Evolutionary conservation across 2,888 invertebrate genomes (phyloP).

Genomic region (Emmelina monodactyla): DNA sequence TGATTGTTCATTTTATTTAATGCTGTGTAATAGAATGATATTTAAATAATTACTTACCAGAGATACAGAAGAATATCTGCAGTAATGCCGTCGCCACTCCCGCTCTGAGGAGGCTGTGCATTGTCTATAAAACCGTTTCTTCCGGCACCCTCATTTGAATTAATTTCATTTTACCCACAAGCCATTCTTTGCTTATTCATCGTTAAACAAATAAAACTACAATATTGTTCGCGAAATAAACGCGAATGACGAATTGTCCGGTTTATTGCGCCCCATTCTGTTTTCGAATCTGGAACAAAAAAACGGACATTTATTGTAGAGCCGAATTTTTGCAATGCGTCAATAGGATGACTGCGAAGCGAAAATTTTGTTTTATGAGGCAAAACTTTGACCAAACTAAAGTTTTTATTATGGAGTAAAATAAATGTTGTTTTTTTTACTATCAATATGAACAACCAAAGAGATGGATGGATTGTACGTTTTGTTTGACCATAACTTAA

Average conservation of each 20-base stretch:
- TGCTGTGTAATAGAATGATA: too few species aligned
- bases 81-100: constrained; percentile 49
- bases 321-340: background rate
- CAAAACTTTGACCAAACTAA: too few species aligned
- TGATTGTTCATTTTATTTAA: too few species aligned
- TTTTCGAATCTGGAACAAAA: constrained; percentile 30
- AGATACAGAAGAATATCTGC: constrained; percentile 44
- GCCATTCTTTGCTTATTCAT: constrained; percentile 36
- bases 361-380: too few species aligned
- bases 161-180: constrained; percentile 27
- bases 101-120: constrained; percentile 49
- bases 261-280: constrained; percentile 25
- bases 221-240: background rate
- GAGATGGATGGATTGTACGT: too few species aligned
- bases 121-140: constrained; percentile 49
- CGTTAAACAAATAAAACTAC: constrained; percentile 14
- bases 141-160: constrained; percentile 43
- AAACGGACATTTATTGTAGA: constrained; percentile 1
- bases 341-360: too few species aligned
- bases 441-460: too few species aligned
- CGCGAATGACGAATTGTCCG: constrained; percentile 7
- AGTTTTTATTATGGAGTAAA: too few species aligned
- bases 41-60: constrained; percentile 43
- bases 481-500: too few species aligned
- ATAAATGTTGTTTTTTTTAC: too few species aligned